phyloP scores from a whole-genome alignment of 2,888 invertebrate species.

The Rapana venosa region DNA sequence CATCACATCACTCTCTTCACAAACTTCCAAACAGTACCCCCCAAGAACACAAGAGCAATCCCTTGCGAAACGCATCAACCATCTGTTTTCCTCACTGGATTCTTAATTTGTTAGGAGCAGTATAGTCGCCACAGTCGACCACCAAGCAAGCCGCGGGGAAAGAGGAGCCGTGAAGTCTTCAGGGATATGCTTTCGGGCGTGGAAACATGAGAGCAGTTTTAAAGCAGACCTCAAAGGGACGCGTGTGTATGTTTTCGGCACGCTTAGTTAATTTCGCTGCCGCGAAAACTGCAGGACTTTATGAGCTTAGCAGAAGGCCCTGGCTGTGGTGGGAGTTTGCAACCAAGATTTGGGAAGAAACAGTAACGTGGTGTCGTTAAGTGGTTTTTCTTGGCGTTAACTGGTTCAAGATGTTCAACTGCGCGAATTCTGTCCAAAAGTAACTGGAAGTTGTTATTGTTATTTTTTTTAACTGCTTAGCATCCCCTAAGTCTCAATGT shows the following conservation, averaged over 20 bases:
- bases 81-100: neutral
- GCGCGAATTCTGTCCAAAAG: too few relatives aligned
- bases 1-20: too few relatives aligned
- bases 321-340: neutral
- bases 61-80: conserved; percentile 3
- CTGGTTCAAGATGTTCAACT: too few relatives aligned
- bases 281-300: neutral
- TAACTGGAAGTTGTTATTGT: too few relatives aligned
- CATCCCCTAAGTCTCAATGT: too few relatives aligned
- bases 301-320: conserved; percentile 18
- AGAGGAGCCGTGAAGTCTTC: neutral
- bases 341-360: neutral
- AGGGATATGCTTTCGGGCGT: neutral
- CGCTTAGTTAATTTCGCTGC: neutral
- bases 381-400: too few relatives aligned
- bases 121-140: neutral
- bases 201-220: conserved; percentile 32
- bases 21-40: too few relatives aligned
- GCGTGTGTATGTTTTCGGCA: conserved; percentile 29
- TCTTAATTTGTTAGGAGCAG: neutral
- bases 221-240: neutral
- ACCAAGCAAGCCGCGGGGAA: neutral
- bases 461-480: too few relatives aligned
- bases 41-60: too few relatives aligned
- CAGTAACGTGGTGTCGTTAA: too few relatives aligned